Evolutionary conservation across 2,797 vertebrate species (phyloP), one percentile per base, ranked within the genome.

Genomic region (Mormyrus hasselquistii): DNA sequence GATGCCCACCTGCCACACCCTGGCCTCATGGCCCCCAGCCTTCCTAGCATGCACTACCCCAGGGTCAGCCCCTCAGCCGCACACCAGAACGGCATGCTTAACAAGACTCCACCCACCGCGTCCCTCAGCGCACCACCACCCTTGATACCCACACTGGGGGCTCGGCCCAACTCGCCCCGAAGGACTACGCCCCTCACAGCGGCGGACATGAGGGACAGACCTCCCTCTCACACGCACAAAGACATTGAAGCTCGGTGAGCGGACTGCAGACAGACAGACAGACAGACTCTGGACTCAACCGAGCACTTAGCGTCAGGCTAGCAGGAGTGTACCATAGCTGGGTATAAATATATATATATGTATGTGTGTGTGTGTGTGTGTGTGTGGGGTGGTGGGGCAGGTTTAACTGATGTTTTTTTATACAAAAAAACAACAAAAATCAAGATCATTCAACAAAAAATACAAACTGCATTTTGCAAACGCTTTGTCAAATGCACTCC

Each of bases 41-140:
- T 99, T 47, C 97, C 97, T 29, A 98, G 96, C 96, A 97, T 99
- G 97, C 98, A 99, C 96, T 99, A 98, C 93, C 97, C 98, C 79
- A 93, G 98, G 7, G 96, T 99, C 91, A 99, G 97, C 87, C 98
- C 98, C 29, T 95, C 98, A 0, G 94, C 97, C 0, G 97, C 95
- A 62, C 98, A 98, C 93, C 98, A 98, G 92, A 99, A 98, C 2
- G 97, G 97, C 87, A 94, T 98, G 87, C 96, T 99, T 90, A 98
- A 98, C 92, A 99, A 99, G 96, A 97, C 97, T 0, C 97, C 97
- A 0, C 98, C 98, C 86, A 97, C 98, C 0, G 98, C 98, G 1
- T 98, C 98, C 16, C 95, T 99, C 90, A 99, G 98, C 29, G 98
- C 98, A 10, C 98, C 98, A 0, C 98, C 98, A 0, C 98, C 98